Conservation (phyloP, 2,113 vertebrate genomes). For the Collichthys lucidus region DNA sequence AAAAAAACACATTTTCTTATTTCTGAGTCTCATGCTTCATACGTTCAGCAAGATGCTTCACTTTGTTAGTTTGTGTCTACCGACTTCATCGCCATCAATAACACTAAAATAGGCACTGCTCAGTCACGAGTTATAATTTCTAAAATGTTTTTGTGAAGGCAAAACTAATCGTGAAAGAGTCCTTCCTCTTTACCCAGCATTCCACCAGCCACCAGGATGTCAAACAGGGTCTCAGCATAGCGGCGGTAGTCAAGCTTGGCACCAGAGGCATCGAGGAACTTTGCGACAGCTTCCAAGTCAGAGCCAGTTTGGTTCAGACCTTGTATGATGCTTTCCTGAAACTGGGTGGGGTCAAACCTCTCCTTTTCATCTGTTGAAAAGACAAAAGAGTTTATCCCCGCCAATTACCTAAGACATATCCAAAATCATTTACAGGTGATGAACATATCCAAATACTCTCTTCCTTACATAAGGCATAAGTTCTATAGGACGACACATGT, state of each 20-base stretch:
- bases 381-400: neutral
- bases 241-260: conserved; percentile 99
- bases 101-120: no score
- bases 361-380: conserved; percentile 96
- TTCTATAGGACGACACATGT: no score
- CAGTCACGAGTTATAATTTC: no score
- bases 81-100: neutral
- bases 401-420: neutral
- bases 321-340: conserved; percentile 99
- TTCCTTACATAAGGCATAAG: neutral
- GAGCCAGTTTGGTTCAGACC: conserved; percentile 98
- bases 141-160: neutral
- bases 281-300: conserved; percentile 98
- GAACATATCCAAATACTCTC: neutral
- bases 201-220: conserved; percentile 99
- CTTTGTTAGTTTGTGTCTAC: no score
- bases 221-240: conserved; percentile 99
- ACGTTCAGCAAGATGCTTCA: neutral
- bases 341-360: conserved; percentile 99
- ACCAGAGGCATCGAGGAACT: conserved; percentile 98
- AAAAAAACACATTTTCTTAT: neutral
- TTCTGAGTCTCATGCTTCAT: neutral
- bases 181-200: conserved; percentile 90
- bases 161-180: neutral
- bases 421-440: neutral